Base-by-base conservation (phyloP, 2,113 vertebrate species). In the Apodemus speciosus region DNA sequence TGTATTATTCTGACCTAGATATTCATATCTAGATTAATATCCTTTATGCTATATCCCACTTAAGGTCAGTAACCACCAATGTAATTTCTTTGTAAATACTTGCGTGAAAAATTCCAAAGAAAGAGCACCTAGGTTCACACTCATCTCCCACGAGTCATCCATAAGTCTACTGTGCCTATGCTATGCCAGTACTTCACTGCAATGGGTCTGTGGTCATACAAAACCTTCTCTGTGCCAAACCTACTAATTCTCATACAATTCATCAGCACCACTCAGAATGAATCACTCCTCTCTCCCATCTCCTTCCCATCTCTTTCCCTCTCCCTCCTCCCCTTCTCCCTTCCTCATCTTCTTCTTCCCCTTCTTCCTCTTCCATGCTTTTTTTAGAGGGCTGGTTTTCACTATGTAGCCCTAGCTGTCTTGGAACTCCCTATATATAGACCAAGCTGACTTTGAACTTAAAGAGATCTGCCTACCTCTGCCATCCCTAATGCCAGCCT, bases 71-170 rank as follows among this genome's bases (percentile, higher is more conserved):
- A 56, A 69, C 9, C 27, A 73, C 9, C 38, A 66, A 16, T 58
- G 9, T 90, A 30, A 79, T 62, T 89, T 94, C 53, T 90, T 38
- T 95, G 5, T 43, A n/a, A 62, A 62, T 79, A 73, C 16, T 64
- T 84, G 89, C 43, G 7, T 68, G 15, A 0, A 84, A 94, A 89
- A 84, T 2, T 91, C 14, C 25, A 85, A 32, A 69, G 40, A 88
- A 71, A 13, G 77, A 25, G 62, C 89, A 30, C 53, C 20, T 32
- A 88, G 46, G 79, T 23, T 75, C 75, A 80, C 64, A 7, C 7
- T 86, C 11, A 10, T 0, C 46, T 35, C 90, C 40, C 40, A 32
- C 15, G 40, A 75, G 62, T 91, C 25, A 3, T 60, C 93, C 62
- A 79, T n/a, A 1, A 86, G 89, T 86, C 51, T 10, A 49, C 32